Evolutionary conservation across 1,140 invertebrate species (phyloP), one percentile per base, ranked within the genome.

Genomic region (Schlechtendalia chinensis): DNA sequence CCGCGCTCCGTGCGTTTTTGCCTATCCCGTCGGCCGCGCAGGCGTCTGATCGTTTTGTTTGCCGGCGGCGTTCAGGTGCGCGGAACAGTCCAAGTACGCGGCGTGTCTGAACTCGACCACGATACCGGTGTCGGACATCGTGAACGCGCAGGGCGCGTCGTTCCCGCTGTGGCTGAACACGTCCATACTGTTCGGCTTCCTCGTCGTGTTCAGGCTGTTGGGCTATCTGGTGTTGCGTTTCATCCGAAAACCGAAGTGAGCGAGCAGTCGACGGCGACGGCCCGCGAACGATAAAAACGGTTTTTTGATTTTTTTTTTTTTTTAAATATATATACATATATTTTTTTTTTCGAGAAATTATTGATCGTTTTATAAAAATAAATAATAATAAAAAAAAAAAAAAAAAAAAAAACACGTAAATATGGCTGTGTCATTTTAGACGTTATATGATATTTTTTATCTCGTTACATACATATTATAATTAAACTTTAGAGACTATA

Each of bases 211-310:
- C 86, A 88, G 93, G 82, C 85, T 90, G 39, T 87, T 93, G 59
- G 93, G 93, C 69, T 94, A 94, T 84, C 85, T 92, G 75, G 91
- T 93, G 63, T 86, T 94, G 82, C 89, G 93, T 82, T 93, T 90
- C 84, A 88, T 92, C 84, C 89, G 91, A 82, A 89, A 90, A 83
- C 90, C 90, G 54, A 82, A 82, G 77, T 82, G 58, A 82, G 67
- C 45, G 22, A 45, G 16, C 19, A 11, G 47, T 81, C 56, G 50
- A 77, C 45, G 81, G 81, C 81, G n/a, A n/a, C n/a, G n/a, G n/a
- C n/a, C n/a, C 79, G 81, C 79, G 81, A 81, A 54, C 59, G 71
- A 54, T 81, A 27, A 65, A 67, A 65, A 67, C 29, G 22, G 50
- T 77, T 77, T 69, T 39, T 39, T 39, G 8, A 39, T 39, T 56